A percentile compares a stretch with the other conserved stretches of the same genome.
phyloP scores from a whole-genome alignment of 2,797 vertebrate genomes.

The Sebastes vulpes region DNA sequence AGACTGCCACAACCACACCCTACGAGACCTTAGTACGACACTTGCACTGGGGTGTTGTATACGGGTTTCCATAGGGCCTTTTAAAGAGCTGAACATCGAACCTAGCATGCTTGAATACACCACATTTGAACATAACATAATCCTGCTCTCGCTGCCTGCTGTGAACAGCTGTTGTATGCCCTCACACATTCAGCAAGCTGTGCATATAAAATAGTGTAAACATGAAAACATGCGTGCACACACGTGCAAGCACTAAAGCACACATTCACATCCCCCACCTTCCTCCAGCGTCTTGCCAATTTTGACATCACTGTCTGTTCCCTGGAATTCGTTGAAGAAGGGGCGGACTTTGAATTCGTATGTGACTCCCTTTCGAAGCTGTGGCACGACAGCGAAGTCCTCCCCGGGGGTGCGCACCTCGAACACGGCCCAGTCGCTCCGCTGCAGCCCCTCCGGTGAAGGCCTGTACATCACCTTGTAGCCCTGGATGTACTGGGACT shows the following conservation, averaged over 20 bases:
- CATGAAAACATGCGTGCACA: constrained; percentile 62
- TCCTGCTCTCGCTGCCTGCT: constrained; percentile 51
- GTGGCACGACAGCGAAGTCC: constrained; percentile 91
- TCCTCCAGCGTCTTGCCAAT: constrained; percentile 97
- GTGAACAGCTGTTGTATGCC: constrained; percentile 73
- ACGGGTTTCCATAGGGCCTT: constrained; percentile 53
- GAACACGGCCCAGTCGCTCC: constrained; percentile 93
- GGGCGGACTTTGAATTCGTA: constrained; percentile 98
- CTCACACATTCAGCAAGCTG: constrained; percentile 60
- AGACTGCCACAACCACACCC: constrained; percentile 79
- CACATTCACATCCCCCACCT: constrained; percentile 83
- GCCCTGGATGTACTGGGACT: constrained; percentile 97
- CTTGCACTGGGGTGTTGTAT: constrained; percentile 56
- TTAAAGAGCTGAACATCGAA: constrained; percentile 51
- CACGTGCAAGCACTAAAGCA: constrained; percentile 46
- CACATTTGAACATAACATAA: constrained; percentile 66
- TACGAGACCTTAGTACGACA: constrained; percentile 73
- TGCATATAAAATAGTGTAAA: constrained; percentile 70
- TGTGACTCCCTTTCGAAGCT: constrained; percentile 94
- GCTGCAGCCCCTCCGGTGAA: constrained; percentile 82
- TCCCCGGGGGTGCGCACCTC: constrained; percentile 95
- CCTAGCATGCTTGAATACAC: constrained; percentile 55
- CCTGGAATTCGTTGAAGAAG: constrained; percentile 99
- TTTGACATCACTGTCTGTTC: constrained; percentile 98
- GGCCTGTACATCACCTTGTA: constrained; percentile 97